phyloP scores from a whole-genome alignment of 2,113 vertebrate species.

The Daboia siamensis region DNA sequence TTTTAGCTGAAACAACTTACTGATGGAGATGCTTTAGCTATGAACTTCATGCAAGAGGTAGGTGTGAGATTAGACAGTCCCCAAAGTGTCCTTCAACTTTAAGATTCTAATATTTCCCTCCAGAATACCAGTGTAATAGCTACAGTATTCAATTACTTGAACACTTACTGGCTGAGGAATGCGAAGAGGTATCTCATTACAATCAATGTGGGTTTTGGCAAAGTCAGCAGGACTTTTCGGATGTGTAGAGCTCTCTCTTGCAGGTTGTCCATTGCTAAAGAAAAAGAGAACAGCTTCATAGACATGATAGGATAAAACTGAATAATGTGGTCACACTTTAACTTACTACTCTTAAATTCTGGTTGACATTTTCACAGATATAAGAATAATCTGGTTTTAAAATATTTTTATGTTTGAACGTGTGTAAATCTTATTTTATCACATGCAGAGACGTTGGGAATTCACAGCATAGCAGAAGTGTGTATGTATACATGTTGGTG shows the following conservation, averaged over 20 bases:
- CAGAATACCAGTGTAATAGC: background rate
- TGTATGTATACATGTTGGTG: background rate
- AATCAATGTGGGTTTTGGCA: slow-evolving; percentile 87
- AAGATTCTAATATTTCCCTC: background rate
- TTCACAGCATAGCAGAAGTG: background rate
- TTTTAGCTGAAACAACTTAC: background rate
- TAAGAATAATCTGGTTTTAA: background rate
- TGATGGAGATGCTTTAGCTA: background rate
- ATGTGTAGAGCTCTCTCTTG: slow-evolving; percentile 91
- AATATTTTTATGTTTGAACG: background rate
- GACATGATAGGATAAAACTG: background rate
- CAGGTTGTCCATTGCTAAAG: slow-evolving; percentile 91
- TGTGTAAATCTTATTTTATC: background rate
- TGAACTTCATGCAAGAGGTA: background rate
- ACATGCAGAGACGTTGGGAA: background rate
- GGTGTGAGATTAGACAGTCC: background rate
- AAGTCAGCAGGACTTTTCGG: slow-evolving; percentile 83
- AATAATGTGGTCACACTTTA: background rate
- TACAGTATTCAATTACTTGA: background rate
- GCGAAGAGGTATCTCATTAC: slow-evolving; percentile 98
- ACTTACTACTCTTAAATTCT: background rate
- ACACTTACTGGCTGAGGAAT: slow-evolving; percentile 96
- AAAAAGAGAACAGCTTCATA: slow-evolving; percentile 17
- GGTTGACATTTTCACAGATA: background rate
- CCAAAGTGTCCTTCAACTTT: background rate